phyloP scores from a whole-genome alignment of 1,140 invertebrate species.

The Apis florea region DNA sequence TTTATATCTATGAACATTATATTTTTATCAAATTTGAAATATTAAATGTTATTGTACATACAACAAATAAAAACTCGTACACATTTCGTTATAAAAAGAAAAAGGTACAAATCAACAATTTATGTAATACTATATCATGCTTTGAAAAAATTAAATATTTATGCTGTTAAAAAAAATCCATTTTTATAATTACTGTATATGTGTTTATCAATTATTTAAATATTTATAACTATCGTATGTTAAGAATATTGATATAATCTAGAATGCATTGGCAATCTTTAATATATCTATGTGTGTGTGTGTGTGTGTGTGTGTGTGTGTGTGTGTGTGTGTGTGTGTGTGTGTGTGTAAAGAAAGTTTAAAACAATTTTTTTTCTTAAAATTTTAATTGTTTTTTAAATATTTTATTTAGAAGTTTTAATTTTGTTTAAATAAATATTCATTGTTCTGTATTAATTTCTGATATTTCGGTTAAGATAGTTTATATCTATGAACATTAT shows the following conservation, averaged over 20 bases:
- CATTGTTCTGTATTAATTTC: background rate
- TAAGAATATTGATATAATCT: slow-evolving; percentile 18
- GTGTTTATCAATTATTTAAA: slow-evolving; percentile 15
- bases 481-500: background rate
- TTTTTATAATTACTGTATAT: slow-evolving; percentile 11
- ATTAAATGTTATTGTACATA: background rate
- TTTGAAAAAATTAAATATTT: slow-evolving; percentile 2
- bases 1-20: background rate
- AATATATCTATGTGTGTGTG: slow-evolving; percentile 12
- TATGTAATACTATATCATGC: slow-evolving; percentile 10
- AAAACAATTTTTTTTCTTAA: background rate
- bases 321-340: slow-evolving; percentile 2
- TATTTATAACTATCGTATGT: slow-evolving; percentile 19
- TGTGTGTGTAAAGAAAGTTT: background rate
- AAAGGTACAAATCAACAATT: slow-evolving; percentile 26
- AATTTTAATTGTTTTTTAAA: background rate
- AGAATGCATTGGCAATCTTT: slow-evolving; percentile 20
- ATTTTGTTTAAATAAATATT: background rate
- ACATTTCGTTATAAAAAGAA: slow-evolving; percentile 33
- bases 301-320: background rate
- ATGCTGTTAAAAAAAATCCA: background rate
- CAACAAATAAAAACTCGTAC: background rate
- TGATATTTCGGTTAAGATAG: background rate
- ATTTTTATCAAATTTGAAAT: background rate
- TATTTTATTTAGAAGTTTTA: background rate